phyloP scores from a whole-genome alignment of 2,113 vertebrate genomes.

The Corapipo altera region DNA sequence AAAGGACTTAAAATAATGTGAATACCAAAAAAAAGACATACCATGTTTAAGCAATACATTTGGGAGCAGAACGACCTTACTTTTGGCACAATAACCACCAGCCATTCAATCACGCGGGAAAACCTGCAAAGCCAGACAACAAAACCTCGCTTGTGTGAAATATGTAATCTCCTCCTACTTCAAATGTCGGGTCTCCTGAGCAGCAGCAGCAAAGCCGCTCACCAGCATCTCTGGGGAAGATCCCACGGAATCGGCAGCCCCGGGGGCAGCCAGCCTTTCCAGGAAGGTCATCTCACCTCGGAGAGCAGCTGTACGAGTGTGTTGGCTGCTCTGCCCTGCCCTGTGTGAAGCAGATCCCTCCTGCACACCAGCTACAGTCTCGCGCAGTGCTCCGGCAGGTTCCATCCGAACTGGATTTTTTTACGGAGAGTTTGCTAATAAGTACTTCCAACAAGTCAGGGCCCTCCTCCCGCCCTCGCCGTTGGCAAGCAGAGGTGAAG shows the following conservation, averaged over 20 bases:
- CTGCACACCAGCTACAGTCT: neutral
- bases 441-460: neutral
- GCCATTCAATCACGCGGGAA: neutral
- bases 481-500: neutral
- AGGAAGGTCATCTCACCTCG: neutral
- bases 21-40: neutral
- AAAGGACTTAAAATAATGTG: neutral
- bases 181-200: fast-evolving
- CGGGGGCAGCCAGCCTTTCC: neutral
- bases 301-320: fast-evolving
- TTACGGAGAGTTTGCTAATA: fast-evolving
- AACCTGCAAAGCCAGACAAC: neutral
- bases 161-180: neutral
- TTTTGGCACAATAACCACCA: neutral
- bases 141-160: neutral
- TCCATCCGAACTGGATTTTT: neutral
- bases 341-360: neutral
- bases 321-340: neutral
- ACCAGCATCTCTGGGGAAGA: neutral
- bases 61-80: neutral
- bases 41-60: neutral
- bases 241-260: fast-evolving
- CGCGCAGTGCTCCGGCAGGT: fast-evolving
- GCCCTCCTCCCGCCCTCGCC: neutral
- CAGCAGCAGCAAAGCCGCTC: neutral